Conservation (phyloP, 1,140 invertebrate species). For the Sycophaga agraensis region DNA sequence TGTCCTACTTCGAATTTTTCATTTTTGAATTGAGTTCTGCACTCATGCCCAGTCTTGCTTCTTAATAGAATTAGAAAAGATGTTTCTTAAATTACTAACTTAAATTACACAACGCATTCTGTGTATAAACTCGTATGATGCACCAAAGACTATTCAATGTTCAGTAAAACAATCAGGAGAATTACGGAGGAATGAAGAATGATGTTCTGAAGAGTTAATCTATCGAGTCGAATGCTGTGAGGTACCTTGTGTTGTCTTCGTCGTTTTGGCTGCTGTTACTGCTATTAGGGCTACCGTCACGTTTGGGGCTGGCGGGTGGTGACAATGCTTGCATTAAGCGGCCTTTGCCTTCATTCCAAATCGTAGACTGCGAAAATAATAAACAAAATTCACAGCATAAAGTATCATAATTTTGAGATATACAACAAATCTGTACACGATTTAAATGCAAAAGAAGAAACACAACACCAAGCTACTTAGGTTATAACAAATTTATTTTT, state of each 20-base stretch:
- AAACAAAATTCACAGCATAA: conserved; percentile 27
- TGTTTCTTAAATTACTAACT: conserved; percentile 6
- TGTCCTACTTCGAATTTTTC: no score
- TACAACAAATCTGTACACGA: neutral
- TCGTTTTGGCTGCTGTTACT: conserved; percentile 47
- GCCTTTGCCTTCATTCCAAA: conserved; percentile 89
- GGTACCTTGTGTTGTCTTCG: conserved; percentile 54
- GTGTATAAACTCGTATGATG: neutral
- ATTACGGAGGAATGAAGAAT: neutral
- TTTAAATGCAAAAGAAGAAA: neutral
- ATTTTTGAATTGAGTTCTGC: neutral
- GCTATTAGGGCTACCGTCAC: conserved; percentile 52
- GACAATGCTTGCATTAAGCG: conserved; percentile 86
- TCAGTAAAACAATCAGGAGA: conserved; percentile 14
- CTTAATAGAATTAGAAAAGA: neutral
- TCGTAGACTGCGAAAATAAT: conserved; percentile 64
- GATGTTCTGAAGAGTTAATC: conserved; percentile 8
- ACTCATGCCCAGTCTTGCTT: conserved; percentile 2
- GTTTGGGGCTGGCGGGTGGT: conserved; percentile 75
- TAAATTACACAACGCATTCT: neutral
- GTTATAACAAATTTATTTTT: neutral
- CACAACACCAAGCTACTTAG: conserved; percentile 3
- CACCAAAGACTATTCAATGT: neutral
- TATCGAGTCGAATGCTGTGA: conserved; percentile 18
- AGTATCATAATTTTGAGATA: neutral